Conservation (phyloP, 2,113 vertebrate species). For the Notothenia coriiceps region DNA sequence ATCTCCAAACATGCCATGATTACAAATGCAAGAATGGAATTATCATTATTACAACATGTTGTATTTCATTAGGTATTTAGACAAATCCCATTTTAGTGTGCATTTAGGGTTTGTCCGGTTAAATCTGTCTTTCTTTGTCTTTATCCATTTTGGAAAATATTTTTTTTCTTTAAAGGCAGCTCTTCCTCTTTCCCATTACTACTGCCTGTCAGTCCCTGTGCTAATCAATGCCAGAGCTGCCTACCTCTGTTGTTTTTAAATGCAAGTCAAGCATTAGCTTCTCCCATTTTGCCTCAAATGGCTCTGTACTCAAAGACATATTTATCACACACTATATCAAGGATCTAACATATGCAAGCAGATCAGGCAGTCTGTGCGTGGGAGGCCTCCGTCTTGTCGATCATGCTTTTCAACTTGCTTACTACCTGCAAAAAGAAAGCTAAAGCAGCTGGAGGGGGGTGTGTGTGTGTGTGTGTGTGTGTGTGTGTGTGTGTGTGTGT, state of each 20-base stretch:
- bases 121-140: not conserved
- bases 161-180: not conserved
- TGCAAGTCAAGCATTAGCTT: not conserved
- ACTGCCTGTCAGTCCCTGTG: slow-evolving; percentile 1
- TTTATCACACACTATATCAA: slow-evolving; percentile 19
- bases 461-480: too few relatives aligned
- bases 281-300: slow-evolving; percentile 4
- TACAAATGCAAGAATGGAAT: not conserved
- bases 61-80: too few relatives aligned
- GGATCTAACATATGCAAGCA: slow-evolving; percentile 30
- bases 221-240: not conserved
- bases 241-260: slow-evolving; percentile 15
- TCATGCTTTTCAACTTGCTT: slow-evolving; percentile 33
- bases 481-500: not conserved
- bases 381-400: slow-evolving; percentile 16
- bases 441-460: slow-evolving; percentile 7
- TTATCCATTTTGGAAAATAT: not conserved
- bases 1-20: not conserved
- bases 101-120: not conserved
- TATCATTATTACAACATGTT: too few relatives aligned
- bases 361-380: slow-evolving; percentile 4
- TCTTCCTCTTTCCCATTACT: not conserved
- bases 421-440: slow-evolving; percentile 1
- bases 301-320: slow-evolving; percentile 14
- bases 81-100: not conserved